Evolutionary conservation across 2,797 vertebrate species (phyloP), one percentile per base, ranked within the genome.

Genomic region (Cuculus canorus): DNA sequence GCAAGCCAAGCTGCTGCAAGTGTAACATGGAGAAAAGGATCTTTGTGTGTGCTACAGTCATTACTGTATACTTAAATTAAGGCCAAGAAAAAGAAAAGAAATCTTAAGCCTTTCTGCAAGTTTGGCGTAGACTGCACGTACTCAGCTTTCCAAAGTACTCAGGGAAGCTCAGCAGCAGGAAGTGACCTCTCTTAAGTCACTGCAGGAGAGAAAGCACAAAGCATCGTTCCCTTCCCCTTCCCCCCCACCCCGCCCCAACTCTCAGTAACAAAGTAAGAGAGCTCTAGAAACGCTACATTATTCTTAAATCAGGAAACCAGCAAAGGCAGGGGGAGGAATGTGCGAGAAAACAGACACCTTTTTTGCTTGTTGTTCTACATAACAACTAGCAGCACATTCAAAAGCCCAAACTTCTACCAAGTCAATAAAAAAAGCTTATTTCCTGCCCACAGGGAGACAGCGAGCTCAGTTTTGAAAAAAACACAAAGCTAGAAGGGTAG

Each of bases 261-360:
- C 65, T 79, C 45, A 57, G 13, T 54, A 73, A 89, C 37, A 68
- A 90, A 84, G 57, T 76, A 93, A 92, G 39, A 95, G 33, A 32
- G 39, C 61, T 92, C 65, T 28, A 89, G 70, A 39, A 95, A 70
- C 43, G 43, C 70, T 32, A 70, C 4, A 33, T 48, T 85, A 79
- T 35, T 88, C 85, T 86, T 91, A 80, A 94, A 93, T 75, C 73
- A 89, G 60, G 57, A 95, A 94, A 76, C 21, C 50, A 86, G 54
- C 63, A 92, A 86, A 86, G 81, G 73, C 90, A 83, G 35, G 35
- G 53, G 63, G 82, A 94, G 35, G 69, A 83, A 75, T 87, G 48
- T 64, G 41, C 52, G 95, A 91, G 77, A 43, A 91, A 89, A 52
- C 24, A 86, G 57, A 54, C 21, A 72, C 21, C 28, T 82, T 37